Evolutionary conservation across 2,888 invertebrate genomes (phyloP).

Genomic region (Antheraea yamamai): DNA sequence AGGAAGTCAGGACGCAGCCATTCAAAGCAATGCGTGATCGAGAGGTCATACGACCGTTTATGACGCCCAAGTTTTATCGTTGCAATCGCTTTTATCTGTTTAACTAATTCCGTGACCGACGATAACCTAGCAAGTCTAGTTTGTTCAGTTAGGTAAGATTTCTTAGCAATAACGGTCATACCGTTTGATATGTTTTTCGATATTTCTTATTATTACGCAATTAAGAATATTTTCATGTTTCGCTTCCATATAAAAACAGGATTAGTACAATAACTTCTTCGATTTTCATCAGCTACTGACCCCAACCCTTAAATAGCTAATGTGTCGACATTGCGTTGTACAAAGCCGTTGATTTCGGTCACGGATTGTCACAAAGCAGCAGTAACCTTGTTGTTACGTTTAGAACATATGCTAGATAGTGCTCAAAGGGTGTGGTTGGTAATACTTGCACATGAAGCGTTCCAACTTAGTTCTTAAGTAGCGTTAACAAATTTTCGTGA

Average conservation of each 20-base stretch:
- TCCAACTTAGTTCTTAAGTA: too few relatives aligned
- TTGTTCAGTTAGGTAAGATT: not conserved
- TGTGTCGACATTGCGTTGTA: not conserved
- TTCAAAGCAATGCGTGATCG: constrained; percentile 17
- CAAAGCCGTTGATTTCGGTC: not conserved
- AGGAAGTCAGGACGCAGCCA: constrained; percentile 24
- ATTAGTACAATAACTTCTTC: not conserved
- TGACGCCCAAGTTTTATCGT: constrained; percentile 11
- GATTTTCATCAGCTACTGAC: not conserved
- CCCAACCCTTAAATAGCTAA: not conserved
- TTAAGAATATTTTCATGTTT: not conserved
- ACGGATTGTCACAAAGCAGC: too few relatives aligned
- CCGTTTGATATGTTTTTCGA: not conserved
- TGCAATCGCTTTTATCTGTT: not conserved
- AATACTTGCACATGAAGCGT: too few relatives aligned
- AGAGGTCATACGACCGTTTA: constrained; percentile 17
- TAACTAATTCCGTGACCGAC: not conserved
- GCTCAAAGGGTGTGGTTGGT: too few relatives aligned
- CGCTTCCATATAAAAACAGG: not conserved
- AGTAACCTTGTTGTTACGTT: too few relatives aligned
- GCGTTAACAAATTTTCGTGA: too few relatives aligned
- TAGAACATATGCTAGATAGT: too few relatives aligned
- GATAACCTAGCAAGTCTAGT: not conserved
- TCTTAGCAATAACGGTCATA: not conserved
- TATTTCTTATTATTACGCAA: not conserved